Conservation (phyloP, 1,140 invertebrate species). For the Temnothorax longispinosus region DNA sequence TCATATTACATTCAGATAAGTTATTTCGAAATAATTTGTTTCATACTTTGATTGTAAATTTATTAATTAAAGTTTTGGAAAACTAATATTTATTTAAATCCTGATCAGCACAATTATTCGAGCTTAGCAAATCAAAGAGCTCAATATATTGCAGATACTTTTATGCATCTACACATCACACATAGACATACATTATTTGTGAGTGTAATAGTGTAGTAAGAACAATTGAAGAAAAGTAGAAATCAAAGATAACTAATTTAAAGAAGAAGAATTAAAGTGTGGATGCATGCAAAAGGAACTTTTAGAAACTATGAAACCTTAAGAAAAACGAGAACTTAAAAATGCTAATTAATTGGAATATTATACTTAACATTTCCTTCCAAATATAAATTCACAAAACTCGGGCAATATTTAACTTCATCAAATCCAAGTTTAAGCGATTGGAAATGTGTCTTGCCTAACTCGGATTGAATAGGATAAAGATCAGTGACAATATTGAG, state of each 20-base stretch:
- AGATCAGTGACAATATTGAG: slow-evolving; percentile 27
- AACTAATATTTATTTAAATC: background rate
- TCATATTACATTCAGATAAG: background rate
- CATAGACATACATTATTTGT: background rate
- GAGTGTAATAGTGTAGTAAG: background rate
- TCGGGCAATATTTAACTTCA: background rate
- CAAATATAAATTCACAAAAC: background rate
- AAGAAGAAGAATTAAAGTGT: background rate
- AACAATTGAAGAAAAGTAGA: background rate
- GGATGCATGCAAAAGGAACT: too few species aligned
- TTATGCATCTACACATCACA: background rate
- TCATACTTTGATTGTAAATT: background rate
- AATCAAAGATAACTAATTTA: background rate
- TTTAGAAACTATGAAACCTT: background rate
- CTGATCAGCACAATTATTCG: too few species aligned
- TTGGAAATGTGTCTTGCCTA: background rate
- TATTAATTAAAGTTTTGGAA: background rate
- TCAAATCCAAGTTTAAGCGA: background rate
- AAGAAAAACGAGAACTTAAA: background rate
- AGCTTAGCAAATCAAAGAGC: too few species aligned
- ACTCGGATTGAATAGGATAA: slow-evolving; percentile 15
- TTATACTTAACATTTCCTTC: background rate
- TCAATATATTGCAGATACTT: background rate
- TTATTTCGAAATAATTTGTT: background rate
- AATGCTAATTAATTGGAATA: background rate